A percentile compares a stretch with the other conserved stretches of the same genome.
Evolutionary conservation across 2,888 invertebrate genomes (phyloP).

Genomic region (Mesorhabditis spiculigera): DNA sequence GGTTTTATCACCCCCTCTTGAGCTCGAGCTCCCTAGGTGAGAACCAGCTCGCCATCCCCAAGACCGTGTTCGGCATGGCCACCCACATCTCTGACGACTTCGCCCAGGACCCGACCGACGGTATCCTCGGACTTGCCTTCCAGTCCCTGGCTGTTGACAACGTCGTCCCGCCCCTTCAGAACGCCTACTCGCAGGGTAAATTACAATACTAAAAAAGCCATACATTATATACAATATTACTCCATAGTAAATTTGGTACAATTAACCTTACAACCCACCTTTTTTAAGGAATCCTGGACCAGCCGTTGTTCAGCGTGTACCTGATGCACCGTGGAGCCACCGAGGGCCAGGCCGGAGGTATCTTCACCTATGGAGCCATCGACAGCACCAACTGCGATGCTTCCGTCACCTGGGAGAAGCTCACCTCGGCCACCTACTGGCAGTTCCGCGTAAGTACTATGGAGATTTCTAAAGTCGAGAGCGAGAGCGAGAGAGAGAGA

Average conservation of each 20-base stretch:
- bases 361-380: constrained; percentile 33
- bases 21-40: constrained; percentile 50
- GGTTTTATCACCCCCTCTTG: neutral
- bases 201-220: neutral
- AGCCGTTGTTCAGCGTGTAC: constrained; percentile 32
- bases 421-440: constrained; percentile 37
- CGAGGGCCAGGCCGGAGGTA: constrained; percentile 22
- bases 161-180: constrained; percentile 85
- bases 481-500: too few species aligned
- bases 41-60: constrained; percentile 16
- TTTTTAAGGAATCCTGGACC: constrained; percentile 21
- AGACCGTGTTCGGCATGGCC: constrained; percentile 23
- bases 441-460: constrained; percentile 26
- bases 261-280: neutral
- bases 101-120: constrained; percentile 20
- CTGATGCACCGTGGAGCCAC: constrained; percentile 22
- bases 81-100: constrained; percentile 12
- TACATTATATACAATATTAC: neutral
- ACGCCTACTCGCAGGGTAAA: constrained; percentile 74
- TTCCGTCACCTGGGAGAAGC: constrained; percentile 24
- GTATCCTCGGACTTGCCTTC: constrained; percentile 30
- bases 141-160: constrained; percentile 83
- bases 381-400: constrained; percentile 47
- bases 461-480: neutral
- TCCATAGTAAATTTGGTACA: neutral